Evolutionary conservation across 2,888 invertebrate species (phyloP).

Genomic region (Odontothrips loti): DNA sequence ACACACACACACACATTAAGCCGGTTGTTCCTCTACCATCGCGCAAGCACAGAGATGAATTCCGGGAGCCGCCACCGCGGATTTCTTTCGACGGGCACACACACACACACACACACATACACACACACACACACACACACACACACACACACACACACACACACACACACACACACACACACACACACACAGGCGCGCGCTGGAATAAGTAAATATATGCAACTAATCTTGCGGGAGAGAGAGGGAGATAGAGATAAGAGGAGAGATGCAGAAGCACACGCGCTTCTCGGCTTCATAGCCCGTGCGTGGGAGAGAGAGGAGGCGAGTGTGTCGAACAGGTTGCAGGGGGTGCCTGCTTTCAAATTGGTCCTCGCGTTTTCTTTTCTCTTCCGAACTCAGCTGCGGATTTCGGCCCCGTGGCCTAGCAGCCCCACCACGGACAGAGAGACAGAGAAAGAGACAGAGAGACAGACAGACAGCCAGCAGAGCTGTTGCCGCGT

Average conservation of each 20-base stretch:
- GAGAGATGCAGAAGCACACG: too few species aligned
- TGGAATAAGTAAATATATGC: slow-evolving; percentile 1
- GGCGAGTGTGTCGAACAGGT: not conserved
- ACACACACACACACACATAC: too few species aligned
- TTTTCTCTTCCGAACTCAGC: too few species aligned
- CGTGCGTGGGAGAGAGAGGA: not conserved
- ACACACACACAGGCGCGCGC: not conserved
- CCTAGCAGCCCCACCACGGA: not conserved
- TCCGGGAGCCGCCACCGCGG: too few species aligned
- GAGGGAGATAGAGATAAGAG: not conserved
- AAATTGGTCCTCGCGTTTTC: too few species aligned
- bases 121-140: not conserved
- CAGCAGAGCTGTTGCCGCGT: not conserved
- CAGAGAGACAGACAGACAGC: not conserved
- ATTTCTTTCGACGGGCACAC: too few species aligned
- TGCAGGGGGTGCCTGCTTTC: not conserved
- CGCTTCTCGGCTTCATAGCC: too few species aligned
- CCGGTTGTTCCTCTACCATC: not conserved
- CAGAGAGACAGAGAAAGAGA: not conserved
- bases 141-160: too few species aligned
- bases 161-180: not conserved
- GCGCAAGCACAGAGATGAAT: too few species aligned
- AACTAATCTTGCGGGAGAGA: not conserved
- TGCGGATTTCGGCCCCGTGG: too few species aligned
- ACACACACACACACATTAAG: not conserved